Evolutionary conservation across 2,113 vertebrate genomes (phyloP).

Genomic region (Cyanoderma ruficeps): DNA sequence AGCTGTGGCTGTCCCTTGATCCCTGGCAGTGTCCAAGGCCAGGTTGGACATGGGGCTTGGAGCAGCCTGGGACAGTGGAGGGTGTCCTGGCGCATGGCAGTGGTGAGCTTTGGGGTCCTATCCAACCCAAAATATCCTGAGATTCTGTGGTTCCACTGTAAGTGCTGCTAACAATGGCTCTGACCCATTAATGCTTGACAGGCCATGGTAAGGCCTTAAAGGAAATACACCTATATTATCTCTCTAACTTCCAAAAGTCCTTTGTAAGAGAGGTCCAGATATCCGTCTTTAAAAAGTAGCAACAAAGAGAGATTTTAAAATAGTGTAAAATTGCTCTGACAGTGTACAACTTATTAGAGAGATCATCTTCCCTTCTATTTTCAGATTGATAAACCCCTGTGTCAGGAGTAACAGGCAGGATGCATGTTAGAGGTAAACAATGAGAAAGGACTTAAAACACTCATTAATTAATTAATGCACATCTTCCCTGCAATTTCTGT

Average conservation of each 20-base stretch:
- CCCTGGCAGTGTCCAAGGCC: neutral
- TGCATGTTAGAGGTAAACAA: neutral
- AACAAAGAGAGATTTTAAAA: neutral
- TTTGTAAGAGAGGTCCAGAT: neutral
- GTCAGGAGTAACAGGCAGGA: neutral
- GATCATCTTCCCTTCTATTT: neutral
- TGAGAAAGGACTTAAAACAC: neutral
- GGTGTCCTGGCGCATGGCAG: too few relatives aligned
- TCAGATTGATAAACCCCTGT: neutral
- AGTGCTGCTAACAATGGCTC: neutral
- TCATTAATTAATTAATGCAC: neutral
- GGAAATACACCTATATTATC: rapidly evolving
- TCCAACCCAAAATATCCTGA: neutral
- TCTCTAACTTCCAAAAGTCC: neutral
- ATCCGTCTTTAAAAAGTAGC: neutral
- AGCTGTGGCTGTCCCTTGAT: neutral
- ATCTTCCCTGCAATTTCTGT: neutral
- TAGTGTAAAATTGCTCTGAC: neutral
- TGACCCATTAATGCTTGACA: neutral
- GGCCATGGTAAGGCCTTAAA: rapidly evolving
- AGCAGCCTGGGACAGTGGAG: neutral
- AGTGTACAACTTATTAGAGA: rapidly evolving
- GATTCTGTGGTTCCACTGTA: neutral
- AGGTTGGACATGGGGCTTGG: neutral
- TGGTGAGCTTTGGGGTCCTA: rapidly evolving